Evolutionary conservation across 2,113 vertebrate genomes (phyloP).

Genomic region (Xenopus borealis): DNA sequence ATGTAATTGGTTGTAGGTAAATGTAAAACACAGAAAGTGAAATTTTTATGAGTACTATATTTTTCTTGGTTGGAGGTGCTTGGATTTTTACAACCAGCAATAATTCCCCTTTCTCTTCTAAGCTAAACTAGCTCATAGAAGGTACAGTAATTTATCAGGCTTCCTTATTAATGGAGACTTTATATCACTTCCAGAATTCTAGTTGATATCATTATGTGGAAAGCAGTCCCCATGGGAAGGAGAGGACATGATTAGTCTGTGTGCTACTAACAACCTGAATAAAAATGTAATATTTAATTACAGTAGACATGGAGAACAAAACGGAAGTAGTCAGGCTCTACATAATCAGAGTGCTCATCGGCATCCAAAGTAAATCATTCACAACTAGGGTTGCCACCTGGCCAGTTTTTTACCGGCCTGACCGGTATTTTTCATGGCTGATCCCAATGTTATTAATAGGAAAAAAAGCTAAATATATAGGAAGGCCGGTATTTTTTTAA

Average conservation of each 20-base stretch:
- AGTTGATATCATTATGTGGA: constrained; percentile 27
- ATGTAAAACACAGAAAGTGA: constrained; percentile 18
- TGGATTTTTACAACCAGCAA: constrained; percentile 23
- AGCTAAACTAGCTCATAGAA: background rate
- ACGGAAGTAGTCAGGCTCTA: background rate
- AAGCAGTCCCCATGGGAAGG: background rate
- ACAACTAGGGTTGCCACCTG: no score
- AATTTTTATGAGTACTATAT: constrained; percentile 19
- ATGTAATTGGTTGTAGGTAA: constrained; percentile 14
- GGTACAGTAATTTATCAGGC: constrained; percentile 22
- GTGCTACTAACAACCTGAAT: constrained; percentile 1
- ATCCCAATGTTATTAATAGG: no score
- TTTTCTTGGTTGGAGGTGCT: constrained; percentile 25
- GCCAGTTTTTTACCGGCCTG: no score
- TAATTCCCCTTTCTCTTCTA: constrained; percentile 13
- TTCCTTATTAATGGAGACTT: constrained; percentile 36
- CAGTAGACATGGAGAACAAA: constrained; percentile 21
- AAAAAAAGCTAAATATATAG: no score
- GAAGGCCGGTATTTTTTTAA: no score
- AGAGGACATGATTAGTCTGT: no score
- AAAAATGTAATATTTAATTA: constrained; percentile 39
- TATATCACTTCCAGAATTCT: constrained; percentile 19
- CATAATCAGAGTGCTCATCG: no score
- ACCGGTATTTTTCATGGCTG: no score
- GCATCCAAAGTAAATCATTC: no score